Evolutionary conservation across 2,113 vertebrate species (phyloP), one percentile per base, ranked within the genome.

Genomic region (Cygnus atratus): DNA sequence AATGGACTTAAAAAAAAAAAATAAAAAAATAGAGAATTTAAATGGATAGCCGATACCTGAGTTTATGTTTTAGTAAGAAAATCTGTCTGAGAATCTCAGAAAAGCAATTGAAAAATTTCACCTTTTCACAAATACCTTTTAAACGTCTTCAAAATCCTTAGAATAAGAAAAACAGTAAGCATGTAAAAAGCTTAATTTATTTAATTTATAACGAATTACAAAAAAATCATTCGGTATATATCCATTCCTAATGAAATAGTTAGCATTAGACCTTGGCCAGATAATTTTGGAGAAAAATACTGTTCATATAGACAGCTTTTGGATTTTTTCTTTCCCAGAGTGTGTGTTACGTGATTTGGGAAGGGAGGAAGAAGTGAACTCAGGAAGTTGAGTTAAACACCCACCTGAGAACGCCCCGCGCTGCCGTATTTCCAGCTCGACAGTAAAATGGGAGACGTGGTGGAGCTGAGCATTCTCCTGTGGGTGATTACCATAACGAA

Each of bases 241-340:
- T 84, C 20, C 73, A 3, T 39, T 58, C 10, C 13, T 19, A 19
- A 20, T 26, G 59, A 54, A 57, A 44, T 67, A 58, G 77, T 65
- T 25, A 33, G 3, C 61, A 24, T 8, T 29, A 52, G 17, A 55
- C 6, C 22, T 22, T 28, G 48, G 52, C 11, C 24, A 54, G 11
- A 68, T 29, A 7, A 4, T 44, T 82, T 44, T 72, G 48, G 44
- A 87, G 33, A 17, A 68, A 92, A 89, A 52, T 37, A 10, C 13
- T 17, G 19, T 57, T 83, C 3, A 3, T 24, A 13, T 57, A 18
- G 80, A 33, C 21, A 58, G 20, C 21, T 48, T 33, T 65, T 41
- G 39, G 10, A 1, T 18, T 7, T 26, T 26, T 16, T 3, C 2
- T 7, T 7, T 28, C 58, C 28, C 17, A 2, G n/a, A 59, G 4